Percentiles rank a stretch among this genome's conserved stretches.
Evolutionary conservation across 2,888 invertebrate genomes (phyloP).

Genomic region (Sturmia bella): DNA sequence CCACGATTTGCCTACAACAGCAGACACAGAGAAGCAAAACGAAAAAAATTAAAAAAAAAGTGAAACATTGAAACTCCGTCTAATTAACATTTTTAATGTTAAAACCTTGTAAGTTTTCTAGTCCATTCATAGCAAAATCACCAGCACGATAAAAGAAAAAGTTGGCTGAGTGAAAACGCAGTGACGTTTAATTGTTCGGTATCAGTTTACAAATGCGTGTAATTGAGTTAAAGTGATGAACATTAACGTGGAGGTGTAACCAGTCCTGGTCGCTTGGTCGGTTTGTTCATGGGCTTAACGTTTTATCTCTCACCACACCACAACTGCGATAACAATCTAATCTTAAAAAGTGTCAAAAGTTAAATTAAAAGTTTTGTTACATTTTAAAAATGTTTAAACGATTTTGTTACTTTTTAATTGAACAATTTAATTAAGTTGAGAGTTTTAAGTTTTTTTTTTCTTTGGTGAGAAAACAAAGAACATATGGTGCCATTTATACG

Average conservation of each 20-base stretch:
- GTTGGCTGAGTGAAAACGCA: constrained; percentile 32
- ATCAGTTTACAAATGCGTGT: constrained; percentile 66
- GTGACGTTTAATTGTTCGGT: constrained; percentile 66
- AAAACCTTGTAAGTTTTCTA: constrained; percentile 74
- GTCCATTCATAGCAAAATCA: constrained; percentile 50
- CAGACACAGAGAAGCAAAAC: constrained; percentile 28
- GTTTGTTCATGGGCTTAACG: background rate
- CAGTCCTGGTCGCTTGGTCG: constrained; percentile 5
- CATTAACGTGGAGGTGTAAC: constrained; percentile 68
- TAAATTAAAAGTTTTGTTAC: constrained; percentile 67
- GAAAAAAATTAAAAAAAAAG: constrained; percentile 5
- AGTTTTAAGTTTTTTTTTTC: constrained; percentile 17
- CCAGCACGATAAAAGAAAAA: constrained; percentile 18
- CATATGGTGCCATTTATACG: constrained; percentile 49
- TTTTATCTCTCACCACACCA: constrained; percentile 8
- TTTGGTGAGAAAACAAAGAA: constrained; percentile 10
- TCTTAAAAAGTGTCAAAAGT: constrained; percentile 70
- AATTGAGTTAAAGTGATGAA: constrained; percentile 70
- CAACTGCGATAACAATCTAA: constrained; percentile 64
- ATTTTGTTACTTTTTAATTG: constrained; percentile 67
- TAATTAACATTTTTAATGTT: constrained; percentile 78
- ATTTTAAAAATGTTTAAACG: constrained; percentile 59
- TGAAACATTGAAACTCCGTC: constrained; percentile 65
- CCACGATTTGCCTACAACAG: constrained; percentile 34
- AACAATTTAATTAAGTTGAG: constrained; percentile 64